Percentiles rank a stretch among this genome's conserved stretches.
These are phyloP conservation scores for Cryptus viduatorius DNA, from an alignment of 2,888 invertebrate species.

Conservation along the genomic window DNA sequence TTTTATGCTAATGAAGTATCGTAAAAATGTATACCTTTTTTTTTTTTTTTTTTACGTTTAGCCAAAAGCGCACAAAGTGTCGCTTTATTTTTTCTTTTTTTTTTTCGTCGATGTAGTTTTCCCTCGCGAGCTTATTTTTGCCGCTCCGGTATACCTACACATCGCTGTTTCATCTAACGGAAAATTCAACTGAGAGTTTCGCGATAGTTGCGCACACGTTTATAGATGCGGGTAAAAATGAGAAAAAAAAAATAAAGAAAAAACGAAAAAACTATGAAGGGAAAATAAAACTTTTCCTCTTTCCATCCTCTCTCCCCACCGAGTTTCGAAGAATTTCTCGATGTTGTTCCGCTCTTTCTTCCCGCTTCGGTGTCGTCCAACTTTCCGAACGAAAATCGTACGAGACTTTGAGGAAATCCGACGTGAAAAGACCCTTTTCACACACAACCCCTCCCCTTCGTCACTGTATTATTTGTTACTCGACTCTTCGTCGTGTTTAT, in stretches of 20 bases:
- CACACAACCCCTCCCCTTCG: background rate
- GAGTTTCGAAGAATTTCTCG: slow-evolving; percentile 35
- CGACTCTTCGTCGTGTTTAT: slow-evolving; percentile 24
- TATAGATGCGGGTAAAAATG: background rate
- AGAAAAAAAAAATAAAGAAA: background rate
- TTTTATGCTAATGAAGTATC: too few relatives aligned
- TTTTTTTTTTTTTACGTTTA: background rate
- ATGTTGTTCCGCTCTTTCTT: slow-evolving; percentile 33
- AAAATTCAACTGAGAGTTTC: slow-evolving; percentile 32
- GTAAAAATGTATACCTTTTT: background rate
- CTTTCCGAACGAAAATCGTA: slow-evolving; percentile 42
- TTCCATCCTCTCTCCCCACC: background rate
- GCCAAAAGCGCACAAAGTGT: slow-evolving; percentile 5
- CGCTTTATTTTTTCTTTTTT: background rate
- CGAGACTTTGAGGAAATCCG: slow-evolving; percentile 35
- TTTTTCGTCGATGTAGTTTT: background rate
- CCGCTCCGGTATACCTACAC: background rate
- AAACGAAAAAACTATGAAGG: background rate
- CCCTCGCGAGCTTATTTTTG: slow-evolving; percentile 19
- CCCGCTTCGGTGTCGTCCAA: slow-evolving; percentile 11
- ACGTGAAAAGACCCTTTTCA: slow-evolving; percentile 24
- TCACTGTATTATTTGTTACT: slow-evolving; percentile 12
- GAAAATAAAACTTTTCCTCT: slow-evolving; percentile 38
- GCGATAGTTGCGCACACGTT: background rate
- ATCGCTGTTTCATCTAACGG: slow-evolving; percentile 26